Evolutionary conservation across 2,113 vertebrate species (phyloP), one percentile per base, ranked within the genome.

Genomic region (Nycticorax nycticorax): DNA sequence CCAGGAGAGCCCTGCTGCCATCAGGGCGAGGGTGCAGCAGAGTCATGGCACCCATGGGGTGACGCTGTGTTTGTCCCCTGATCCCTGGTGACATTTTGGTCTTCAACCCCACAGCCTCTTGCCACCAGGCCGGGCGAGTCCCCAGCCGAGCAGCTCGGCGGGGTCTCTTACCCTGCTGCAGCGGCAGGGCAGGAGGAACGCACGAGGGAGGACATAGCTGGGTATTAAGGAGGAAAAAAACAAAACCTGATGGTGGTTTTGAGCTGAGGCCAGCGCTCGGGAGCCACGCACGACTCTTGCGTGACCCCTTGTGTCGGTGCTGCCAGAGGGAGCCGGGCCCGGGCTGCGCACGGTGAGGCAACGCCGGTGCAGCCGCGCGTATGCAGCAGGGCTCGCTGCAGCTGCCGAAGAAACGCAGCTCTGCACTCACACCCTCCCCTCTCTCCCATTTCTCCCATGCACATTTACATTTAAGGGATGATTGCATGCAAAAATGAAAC

Each of bases 341-440:
- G 10, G 30, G 30, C 16, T 8, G 35, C 26, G 0, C n/a, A 6
- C 2, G 10, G 28, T 7, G 18, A 4, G 18, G 18, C 1, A 27
- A 6, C 9, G 32, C 27, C 10, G 21, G 56, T 33, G 6, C 56
- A n/a, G 56, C 56, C 2, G 55, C 56, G 14, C 32, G 5, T 4
- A 1, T 23, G 56, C 21, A 14, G 23, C 57, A 3, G 9, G 37
- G 20, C 24, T 14, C 16, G 3, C 64, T 6, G 60, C 2, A 26
- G 45, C 27, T 5, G 2, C 0, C 1, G 9, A 1, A 24, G 35
- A 18, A 7, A 17, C 3, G 20, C 27, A 2, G 69, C 73, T 32
- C 77, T 5, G 59, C 45, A 0, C 4, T 6, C 37, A 2, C 48
- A 2, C 23, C 57, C 2, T 1, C 0, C 4, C 4, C 0, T 2